These are phyloP conservation scores for Zoanthus solanderi DNA, from an alignment of 92 coral and sea anemone genomes.

Conservation along the genomic window DNA sequence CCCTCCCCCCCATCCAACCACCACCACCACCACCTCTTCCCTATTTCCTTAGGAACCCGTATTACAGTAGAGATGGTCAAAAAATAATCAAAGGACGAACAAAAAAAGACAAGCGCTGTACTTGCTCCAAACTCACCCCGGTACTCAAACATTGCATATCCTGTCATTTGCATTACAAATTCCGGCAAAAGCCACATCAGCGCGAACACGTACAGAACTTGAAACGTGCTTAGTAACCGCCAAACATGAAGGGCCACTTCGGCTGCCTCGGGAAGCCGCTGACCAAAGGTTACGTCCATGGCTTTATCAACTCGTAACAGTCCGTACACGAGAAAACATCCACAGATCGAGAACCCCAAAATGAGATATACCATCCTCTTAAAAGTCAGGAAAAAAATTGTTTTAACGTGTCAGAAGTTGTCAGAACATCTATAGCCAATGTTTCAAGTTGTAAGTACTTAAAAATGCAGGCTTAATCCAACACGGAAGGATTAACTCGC, in stretches of 20 bases:
- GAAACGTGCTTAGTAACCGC: conserved; percentile 70
- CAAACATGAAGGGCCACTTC: conserved; percentile 62
- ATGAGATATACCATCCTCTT: conserved; percentile 74
- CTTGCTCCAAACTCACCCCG: conserved; percentile 62
- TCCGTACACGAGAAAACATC: conserved; percentile 69
- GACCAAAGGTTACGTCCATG: conserved; percentile 71
- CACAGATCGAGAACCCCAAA: conserved; percentile 57
- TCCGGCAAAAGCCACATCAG: conserved; percentile 79
- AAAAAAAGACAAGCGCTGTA: too few relatives aligned
- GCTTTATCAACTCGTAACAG: conserved; percentile 76
- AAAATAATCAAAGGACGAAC: too few relatives aligned
- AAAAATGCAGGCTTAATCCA: too few relatives aligned
- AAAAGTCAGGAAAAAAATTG: not conserved
- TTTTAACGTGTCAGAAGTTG: too few relatives aligned
- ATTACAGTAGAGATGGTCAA: too few relatives aligned
- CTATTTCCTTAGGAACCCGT: too few relatives aligned
- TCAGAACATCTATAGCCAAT: too few relatives aligned
- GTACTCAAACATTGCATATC: conserved; percentile 85
- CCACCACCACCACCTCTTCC: too few relatives aligned
- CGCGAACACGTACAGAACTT: conserved; percentile 75
- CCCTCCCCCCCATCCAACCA: too few relatives aligned
- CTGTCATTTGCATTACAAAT: conserved; percentile 77
- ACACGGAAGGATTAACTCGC: too few relatives aligned
- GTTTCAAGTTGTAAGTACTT: too few relatives aligned
- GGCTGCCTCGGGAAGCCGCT: conserved; percentile 44